Percentiles rank a stretch among this genome's conserved stretches.
Evolutionary conservation across 2,797 vertebrate species (phyloP).

Genomic region (Enteromius trimaculatus): DNA sequence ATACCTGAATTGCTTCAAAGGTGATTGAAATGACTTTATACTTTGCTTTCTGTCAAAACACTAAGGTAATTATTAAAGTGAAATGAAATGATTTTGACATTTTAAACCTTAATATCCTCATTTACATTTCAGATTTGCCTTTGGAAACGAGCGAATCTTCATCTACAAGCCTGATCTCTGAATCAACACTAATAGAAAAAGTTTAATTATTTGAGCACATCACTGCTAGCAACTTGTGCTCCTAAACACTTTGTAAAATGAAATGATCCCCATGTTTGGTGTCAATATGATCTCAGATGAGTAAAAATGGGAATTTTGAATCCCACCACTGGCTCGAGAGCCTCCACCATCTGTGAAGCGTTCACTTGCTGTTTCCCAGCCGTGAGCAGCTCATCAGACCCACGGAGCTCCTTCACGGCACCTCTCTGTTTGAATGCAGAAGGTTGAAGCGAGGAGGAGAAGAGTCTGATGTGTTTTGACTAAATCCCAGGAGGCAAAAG

Average conservation of each 20-base stretch:
- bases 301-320: conserved; percentile 3
- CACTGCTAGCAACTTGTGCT: neutral
- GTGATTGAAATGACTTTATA: neutral
- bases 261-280: neutral
- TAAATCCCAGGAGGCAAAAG: conserved; percentile 34
- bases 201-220: neutral
- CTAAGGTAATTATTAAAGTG: neutral
- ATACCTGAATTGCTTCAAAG: neutral
- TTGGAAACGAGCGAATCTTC: neutral
- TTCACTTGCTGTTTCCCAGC: neutral
- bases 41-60: neutral
- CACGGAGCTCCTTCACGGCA: conserved; percentile 2
- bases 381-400: conserved; percentile 32
- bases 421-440: conserved; percentile 23
- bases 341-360: neutral
- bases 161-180: neutral
- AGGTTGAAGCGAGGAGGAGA: conserved; percentile 9
- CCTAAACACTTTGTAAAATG: neutral
- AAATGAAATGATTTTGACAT: neutral
- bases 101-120: neutral
- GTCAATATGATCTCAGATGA: neutral
- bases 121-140: neutral
- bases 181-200: neutral
- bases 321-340: neutral
- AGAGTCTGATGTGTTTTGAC: conserved; percentile 38